A percentile compares a stretch with the other conserved stretches of the same genome.
phyloP scores from a whole-genome alignment of 2,888 invertebrate species.

The Agrotis ipsilon region DNA sequence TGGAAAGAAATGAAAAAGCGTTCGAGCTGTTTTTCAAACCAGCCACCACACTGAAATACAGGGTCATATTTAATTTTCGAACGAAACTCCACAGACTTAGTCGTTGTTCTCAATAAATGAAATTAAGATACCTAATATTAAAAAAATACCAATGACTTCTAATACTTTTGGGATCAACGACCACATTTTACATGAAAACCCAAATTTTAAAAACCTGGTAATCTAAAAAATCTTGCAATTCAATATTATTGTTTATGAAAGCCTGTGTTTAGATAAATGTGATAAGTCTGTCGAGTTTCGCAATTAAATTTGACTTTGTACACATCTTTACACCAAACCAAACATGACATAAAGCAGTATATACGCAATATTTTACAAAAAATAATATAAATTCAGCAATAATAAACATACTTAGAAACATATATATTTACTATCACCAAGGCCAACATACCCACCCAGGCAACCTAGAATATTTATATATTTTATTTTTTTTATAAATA shows the following conservation, averaged over 20 bases:
- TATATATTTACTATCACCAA: slow-evolving; percentile 26
- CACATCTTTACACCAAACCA: slow-evolving; percentile 14
- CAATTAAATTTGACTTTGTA: background rate
- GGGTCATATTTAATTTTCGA: background rate
- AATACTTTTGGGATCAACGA: too few species aligned
- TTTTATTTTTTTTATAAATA: background rate
- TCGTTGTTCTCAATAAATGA: too few species aligned
- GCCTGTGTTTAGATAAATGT: too few species aligned
- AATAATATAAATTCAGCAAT: slow-evolving; percentile 17
- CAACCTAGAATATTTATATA: slow-evolving; percentile 28
- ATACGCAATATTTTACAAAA: slow-evolving; percentile 21
- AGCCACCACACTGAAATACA: slow-evolving; percentile 46
- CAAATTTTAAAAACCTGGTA: too few species aligned
- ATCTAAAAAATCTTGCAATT: too few species aligned
- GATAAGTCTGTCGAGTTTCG: too few species aligned
- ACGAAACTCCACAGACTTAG: too few species aligned
- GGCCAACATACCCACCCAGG: slow-evolving; percentile 47
- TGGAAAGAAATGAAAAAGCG: slow-evolving; percentile 37
- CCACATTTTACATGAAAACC: too few species aligned
- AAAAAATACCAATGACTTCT: too few species aligned
- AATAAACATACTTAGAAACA: slow-evolving; percentile 27
- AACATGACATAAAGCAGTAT: slow-evolving; percentile 28
- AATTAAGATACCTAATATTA: too few species aligned
- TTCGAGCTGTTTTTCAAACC: slow-evolving; percentile 32
- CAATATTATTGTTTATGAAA: too few species aligned